Base-by-base conservation (phyloP, 2,888 invertebrate genomes). In the Cosmopolites sordidus region DNA sequence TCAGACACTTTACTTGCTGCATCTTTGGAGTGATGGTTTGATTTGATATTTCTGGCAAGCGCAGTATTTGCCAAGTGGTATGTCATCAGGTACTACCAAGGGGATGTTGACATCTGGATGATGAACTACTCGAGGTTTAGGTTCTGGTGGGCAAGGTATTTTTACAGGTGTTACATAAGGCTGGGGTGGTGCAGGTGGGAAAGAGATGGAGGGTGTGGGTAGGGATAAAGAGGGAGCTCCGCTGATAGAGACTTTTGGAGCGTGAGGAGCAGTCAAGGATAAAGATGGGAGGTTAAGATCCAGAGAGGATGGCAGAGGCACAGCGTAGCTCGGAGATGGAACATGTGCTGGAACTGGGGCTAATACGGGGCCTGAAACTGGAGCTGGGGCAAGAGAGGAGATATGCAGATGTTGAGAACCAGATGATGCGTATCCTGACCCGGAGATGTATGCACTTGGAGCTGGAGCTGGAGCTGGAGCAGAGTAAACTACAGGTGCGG, bases 41-140 rank as follows among this genome's bases (percentile, higher is more conserved):
- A 56, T 51, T 3, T 40, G 48, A 40, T 42, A 48, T 52, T 56
- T 56, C 18, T 52, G 56, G 46, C 56, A 57, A 16, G 53, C 22
- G 47, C 57, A 54, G 50, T 18, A 54, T 14, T 43, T 45, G 15
- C 57, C 56, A 8, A 56, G n/a, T 16, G 48, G 52, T 12, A 56
- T 52, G 29, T 51, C 48, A 16, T 37, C 27, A 27, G 52, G 56
- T 2, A 56, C 29, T 14, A 42, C 27, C 4, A 55, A 29, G 5
- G 46, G 43, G n/a, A 55, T 43, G 43, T 54, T 46, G 41, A 54
- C 27, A 29, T 54, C 54, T 16, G 54, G 54, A n/a, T 54, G 41
- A 16, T 50, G 41, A n/a, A 40, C 14, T 16, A 40, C 16, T 40
- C 15, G 40, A 4, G 40, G 40, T 4, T 16, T 16, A 3, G 40